phyloP scores from a whole-genome alignment of 1,140 invertebrate genomes.

The Papilio aristodemus region DNA sequence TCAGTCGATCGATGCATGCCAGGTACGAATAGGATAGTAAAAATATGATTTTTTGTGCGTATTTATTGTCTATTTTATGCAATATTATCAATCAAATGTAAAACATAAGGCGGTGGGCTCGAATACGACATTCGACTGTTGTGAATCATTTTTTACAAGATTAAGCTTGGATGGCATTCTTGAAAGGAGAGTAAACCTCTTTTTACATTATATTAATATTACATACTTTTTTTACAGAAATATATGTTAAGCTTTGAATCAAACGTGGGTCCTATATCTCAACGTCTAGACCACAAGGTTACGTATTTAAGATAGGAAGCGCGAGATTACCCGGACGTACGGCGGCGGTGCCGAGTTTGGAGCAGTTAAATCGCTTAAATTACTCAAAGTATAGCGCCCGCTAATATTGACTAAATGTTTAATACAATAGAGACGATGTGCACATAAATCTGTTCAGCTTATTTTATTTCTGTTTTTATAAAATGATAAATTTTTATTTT shows the following conservation, averaged over 20 bases:
- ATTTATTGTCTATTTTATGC: no score
- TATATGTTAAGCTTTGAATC: background rate
- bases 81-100: no score
- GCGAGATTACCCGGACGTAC: slow-evolving; percentile 4
- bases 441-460: slow-evolving; percentile 20
- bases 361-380: slow-evolving; percentile 27
- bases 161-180: no score
- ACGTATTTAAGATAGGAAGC: background rate
- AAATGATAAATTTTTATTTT: background rate
- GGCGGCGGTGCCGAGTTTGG: background rate
- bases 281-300: background rate
- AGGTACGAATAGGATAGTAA: background rate
- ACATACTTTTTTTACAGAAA: no score
- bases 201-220: no score
- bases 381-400: slow-evolving; percentile 11
- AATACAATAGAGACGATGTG: background rate
- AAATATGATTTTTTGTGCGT: no score
- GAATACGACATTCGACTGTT: no score
- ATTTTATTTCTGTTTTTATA: background rate
- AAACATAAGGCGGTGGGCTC: no score
- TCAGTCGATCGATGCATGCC: background rate
- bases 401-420: slow-evolving; percentile 32
- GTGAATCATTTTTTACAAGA: no score
- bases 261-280: no score
- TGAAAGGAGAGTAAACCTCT: no score